Base-by-base conservation (phyloP, 2,797 vertebrate species). In the Pogoniulus pusillus region DNA sequence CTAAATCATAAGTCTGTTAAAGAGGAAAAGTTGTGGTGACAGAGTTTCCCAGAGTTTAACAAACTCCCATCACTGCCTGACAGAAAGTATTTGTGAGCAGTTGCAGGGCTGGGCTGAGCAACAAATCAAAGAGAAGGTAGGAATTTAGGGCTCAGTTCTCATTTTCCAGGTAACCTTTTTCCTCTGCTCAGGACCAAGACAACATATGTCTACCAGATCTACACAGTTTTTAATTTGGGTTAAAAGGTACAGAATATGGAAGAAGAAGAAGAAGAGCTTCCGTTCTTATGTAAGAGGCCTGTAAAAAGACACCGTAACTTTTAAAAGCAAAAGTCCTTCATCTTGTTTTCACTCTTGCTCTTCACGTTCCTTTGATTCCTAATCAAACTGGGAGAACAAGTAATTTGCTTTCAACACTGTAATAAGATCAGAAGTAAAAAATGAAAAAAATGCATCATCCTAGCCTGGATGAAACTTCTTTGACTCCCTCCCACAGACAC, bases 31-130 rank as follows among this genome's bases (percentile, higher is more conserved):
- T 15, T 64, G 80, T 1, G 0, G 53, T 83, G 20, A 63, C 35
- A 87, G 63, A 51, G 63, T 87, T 94, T 89, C 54, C 37, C 53
- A 85, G 73, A 93, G 78, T 87, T 76, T 16, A 73, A 77, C 45
- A 66, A 77, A 69, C 35, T 89, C 3, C 0, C 39, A 45, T 63
- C 39, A 72, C 47, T 94, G 35, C 43, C 45, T 65, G 66, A 55
- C 91, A 85, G 12, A 70, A 66, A 1, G 1, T 2, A 57, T 32
- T 29, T 76, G 60, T 90, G 53, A 59, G 68, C 72, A 75, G 45
- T 22, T 81, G 10, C 27, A 26, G 8, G 18, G 19, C 16, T 37
- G 34, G 29, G 17, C 35, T 79, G 41, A 41, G 57, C 55, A 45
- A 47, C 27, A 70, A 84, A 43, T 57, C 30, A 86, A 26, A 87